Evolutionary conservation across 2,888 invertebrate species (phyloP).

Genomic region (Lymantria monacha): DNA sequence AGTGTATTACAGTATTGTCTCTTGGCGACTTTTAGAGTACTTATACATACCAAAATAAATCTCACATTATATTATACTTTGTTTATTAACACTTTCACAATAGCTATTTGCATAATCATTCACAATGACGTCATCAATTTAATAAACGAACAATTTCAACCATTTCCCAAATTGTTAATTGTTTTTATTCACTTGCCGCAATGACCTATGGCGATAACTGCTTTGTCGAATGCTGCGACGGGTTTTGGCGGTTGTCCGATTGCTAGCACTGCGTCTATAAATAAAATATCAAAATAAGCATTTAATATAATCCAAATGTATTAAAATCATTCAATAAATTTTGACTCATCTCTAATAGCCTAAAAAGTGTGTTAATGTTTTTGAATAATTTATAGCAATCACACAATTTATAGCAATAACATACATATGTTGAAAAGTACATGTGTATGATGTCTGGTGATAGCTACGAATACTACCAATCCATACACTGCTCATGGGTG

Average conservation of each 20-base stretch:
- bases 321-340: no score
- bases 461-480: no score
- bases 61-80: constrained; percentile 14
- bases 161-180: neutral
- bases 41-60: no score
- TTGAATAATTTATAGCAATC: no score
- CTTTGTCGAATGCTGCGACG: constrained; percentile 71
- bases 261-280: constrained; percentile 70
- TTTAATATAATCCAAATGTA: no score
- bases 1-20: no score
- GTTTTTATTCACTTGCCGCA: constrained; percentile 5
- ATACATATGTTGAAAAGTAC: no score
- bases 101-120: constrained; percentile 9
- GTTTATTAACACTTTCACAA: constrained; percentile 36
- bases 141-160: constrained; percentile 20
- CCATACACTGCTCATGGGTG: no score
- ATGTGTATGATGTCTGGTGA: no score
- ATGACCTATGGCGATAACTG: constrained; percentile 58
- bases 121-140: constrained; percentile 3
- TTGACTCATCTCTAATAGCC: neutral
- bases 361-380: no score
- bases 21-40: no score
- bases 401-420: no score
- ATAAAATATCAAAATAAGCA: neutral
- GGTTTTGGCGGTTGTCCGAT: constrained; percentile 72